These are phyloP conservation scores for Rhynchomys soricoides DNA, from an alignment of 2,113 vertebrate species.

Conservation along the genomic window DNA sequence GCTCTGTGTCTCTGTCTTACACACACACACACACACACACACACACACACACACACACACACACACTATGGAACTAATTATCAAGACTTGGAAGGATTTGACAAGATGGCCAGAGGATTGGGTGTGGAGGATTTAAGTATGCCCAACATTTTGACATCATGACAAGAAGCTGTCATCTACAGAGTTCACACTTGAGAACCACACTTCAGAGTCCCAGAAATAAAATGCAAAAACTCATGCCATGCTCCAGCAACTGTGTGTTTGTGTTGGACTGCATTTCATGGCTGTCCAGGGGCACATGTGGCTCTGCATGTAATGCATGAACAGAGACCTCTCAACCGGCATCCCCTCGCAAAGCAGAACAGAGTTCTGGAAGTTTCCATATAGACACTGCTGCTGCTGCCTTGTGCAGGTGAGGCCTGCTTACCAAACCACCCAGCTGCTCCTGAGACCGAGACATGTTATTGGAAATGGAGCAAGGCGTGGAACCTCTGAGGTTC, in stretches of 20 bases:
- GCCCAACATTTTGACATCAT: background rate
- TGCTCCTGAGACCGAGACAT: fast-evolving
- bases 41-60: background rate
- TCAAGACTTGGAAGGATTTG: background rate
- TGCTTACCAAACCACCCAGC: fast-evolving
- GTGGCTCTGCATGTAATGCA: fast-evolving
- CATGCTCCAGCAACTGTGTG: background rate
- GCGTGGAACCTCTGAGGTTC: too few relatives aligned
- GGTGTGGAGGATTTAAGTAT: background rate
- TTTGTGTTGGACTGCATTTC: background rate
- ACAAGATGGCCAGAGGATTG: background rate
- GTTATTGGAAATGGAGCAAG: background rate
- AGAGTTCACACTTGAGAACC: background rate
- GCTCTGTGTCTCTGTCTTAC: background rate
- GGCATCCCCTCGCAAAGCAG: background rate
- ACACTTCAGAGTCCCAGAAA: background rate
- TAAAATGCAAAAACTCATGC: background rate
- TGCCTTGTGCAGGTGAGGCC: fast-evolving
- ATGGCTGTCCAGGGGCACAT: background rate
- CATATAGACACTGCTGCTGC: fast-evolving
- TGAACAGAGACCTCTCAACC: fast-evolving
- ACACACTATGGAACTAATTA: fast-evolving
- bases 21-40: background rate
- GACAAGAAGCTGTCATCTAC: background rate
- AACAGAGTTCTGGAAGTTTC: fast-evolving